A percentile compares a stretch with the other conserved stretches of the same genome.
Evolutionary conservation across 2,888 invertebrate genomes (phyloP).

Genomic region (Meganola albula): DNA sequence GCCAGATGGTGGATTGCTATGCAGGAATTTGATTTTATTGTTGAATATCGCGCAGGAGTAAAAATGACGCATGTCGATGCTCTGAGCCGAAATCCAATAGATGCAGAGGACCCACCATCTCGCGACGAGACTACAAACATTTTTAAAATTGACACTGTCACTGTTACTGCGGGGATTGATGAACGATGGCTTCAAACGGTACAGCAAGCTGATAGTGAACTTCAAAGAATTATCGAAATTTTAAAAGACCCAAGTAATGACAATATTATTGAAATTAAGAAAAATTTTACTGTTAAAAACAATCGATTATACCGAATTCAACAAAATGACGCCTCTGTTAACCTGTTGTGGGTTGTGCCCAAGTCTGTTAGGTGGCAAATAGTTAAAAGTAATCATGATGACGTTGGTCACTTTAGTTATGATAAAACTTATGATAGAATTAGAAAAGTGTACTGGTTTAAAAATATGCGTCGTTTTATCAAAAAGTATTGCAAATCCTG

Average conservation of each 20-base stretch:
- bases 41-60: not conserved
- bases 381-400: slow-evolving; percentile 5
- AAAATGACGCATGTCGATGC: slow-evolving; percentile 2
- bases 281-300: slow-evolving; percentile 4
- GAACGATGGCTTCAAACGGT: slow-evolving; percentile 2
- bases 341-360: slow-evolving; percentile 8
- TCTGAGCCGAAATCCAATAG: not conserved
- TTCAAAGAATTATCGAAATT: slow-evolving; percentile 4
- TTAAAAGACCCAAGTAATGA: slow-evolving; percentile 1
- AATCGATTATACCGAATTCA: not conserved
- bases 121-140: too few relatives aligned
- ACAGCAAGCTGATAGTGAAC: not conserved
- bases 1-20: not conserved
- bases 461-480: slow-evolving; percentile 1
- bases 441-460: slow-evolving; percentile 5
- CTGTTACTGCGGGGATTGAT: too few relatives aligned
- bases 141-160: too few relatives aligned
- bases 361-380: slow-evolving; percentile 2
- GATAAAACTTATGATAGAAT: slow-evolving; percentile 5
- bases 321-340: not conserved
- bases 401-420: slow-evolving; percentile 4
- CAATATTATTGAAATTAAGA: slow-evolving; percentile 2
- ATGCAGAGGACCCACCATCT: too few relatives aligned
- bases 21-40: slow-evolving; percentile 2
- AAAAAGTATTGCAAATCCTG: slow-evolving; percentile 5